A percentile compares a stretch with the other conserved stretches of the same genome.
These are phyloP conservation scores for Andrena flavipes DNA, from an alignment of 2,888 invertebrate species.

Conservation along the genomic window DNA sequence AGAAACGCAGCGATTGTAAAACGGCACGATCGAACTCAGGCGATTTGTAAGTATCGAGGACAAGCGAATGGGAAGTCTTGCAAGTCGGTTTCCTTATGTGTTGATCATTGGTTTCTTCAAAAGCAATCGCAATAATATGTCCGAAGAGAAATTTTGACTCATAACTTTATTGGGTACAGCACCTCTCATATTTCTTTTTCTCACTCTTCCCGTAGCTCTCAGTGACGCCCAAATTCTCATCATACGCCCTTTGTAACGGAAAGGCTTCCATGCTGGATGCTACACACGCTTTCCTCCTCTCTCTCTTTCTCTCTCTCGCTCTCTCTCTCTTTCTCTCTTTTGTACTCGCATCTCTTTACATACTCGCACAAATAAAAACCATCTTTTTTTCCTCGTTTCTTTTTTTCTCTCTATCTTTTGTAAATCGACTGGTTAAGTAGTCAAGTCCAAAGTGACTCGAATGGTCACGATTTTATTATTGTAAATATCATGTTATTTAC, in stretches of 20 bases:
- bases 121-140: constrained; percentile 36
- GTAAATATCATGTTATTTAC: constrained; percentile 84
- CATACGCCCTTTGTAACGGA: constrained; percentile 3
- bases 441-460: constrained; percentile 73
- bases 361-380: constrained; percentile 59
- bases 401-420: constrained; percentile 40
- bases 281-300: constrained; percentile 8
- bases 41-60: too few species aligned
- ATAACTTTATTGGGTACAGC: constrained; percentile 66
- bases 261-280: constrained; percentile 47
- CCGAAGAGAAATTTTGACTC: constrained; percentile 58
- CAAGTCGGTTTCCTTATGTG: too few species aligned
- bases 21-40: too few species aligned
- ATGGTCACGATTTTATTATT: constrained; percentile 80
- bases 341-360: constrained; percentile 67
- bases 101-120: too few species aligned
- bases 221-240: constrained; percentile 44
- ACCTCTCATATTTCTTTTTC: constrained; percentile 49
- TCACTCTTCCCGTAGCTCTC: constrained; percentile 23
- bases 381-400: constrained; percentile 37
- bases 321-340: constrained; percentile 41
- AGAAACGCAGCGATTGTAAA: too few species aligned
- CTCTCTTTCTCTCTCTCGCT: constrained; percentile 20
- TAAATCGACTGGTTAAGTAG: constrained; percentile 65
- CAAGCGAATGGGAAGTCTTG: too few species aligned